phyloP scores from a whole-genome alignment of 2,888 invertebrate genomes.

The Ophion ellenae region DNA sequence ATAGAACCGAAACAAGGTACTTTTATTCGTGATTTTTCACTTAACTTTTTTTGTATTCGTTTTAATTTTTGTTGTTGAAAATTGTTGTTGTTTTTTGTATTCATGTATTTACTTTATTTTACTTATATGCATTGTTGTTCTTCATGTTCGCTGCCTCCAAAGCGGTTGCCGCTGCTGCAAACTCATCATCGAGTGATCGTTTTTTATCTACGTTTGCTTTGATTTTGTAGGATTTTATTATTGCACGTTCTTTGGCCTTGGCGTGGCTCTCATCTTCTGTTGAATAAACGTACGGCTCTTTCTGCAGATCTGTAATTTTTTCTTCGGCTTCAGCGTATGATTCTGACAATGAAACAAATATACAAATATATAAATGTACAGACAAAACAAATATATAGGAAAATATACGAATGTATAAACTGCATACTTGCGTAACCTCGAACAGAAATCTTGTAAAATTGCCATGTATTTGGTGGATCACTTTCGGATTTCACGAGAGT shows the following conservation, averaged over 20 bases:
- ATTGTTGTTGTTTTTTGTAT: too few relatives aligned
- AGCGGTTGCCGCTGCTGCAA: too few relatives aligned
- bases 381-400: conserved; percentile 1
- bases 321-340: conserved; percentile 14
- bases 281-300: conserved; percentile 4
- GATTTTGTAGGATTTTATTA: conserved; percentile 20
- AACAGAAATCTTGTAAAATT: conserved; percentile 26
- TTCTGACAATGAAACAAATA: too few relatives aligned
- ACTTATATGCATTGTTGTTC: too few relatives aligned
- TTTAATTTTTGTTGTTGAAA: too few relatives aligned
- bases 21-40: background rate
- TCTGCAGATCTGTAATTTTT: conserved; percentile 9
- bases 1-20: background rate
- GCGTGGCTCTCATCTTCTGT: conserved; percentile 36
- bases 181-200: too few relatives aligned
- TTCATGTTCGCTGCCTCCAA: too few relatives aligned
- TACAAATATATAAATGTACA: background rate
- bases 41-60: too few relatives aligned
- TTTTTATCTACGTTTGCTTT: conserved; percentile 1
- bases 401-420: background rate
- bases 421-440: conserved; percentile 43
- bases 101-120: too few relatives aligned
- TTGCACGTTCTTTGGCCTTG: conserved; percentile 1
- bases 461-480: conserved; percentile 19
- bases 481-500: too few relatives aligned